Conservation (phyloP, 37 sponge, comb jelly and placozoan species). For the Haliclona indistincta region DNA sequence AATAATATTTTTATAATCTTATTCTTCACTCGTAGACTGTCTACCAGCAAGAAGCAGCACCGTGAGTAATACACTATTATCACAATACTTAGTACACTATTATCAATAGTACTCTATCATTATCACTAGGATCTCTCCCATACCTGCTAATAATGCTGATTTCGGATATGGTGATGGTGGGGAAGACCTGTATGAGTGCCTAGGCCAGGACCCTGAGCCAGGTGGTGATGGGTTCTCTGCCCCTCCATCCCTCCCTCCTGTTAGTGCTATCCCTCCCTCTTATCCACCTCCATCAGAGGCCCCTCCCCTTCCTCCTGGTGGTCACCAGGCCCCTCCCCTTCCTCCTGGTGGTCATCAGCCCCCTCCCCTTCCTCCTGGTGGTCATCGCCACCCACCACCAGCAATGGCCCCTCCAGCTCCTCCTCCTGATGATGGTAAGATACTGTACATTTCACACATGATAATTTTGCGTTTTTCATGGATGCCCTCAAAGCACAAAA, state of each 20-base stretch:
- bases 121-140: background rate
- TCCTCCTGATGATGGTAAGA: constrained; percentile 3
- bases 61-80: too few relatives aligned
- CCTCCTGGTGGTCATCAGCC: background rate
- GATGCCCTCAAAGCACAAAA: too few relatives aligned
- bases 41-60: too few relatives aligned
- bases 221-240: background rate
- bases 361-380: background rate
- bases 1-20: too few relatives aligned
- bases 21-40: too few relatives aligned
- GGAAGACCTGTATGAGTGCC: constrained; percentile 37
- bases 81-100: too few relatives aligned
- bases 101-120: too few relatives aligned
- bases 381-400: constrained; percentile 6
- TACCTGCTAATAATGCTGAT: background rate
- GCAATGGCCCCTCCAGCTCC: constrained; percentile 14
- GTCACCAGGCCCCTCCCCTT: constrained; percentile 1
- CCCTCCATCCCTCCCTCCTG: background rate
- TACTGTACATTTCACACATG: too few relatives aligned
- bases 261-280: background rate
- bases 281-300: background rate
- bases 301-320: background rate
- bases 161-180: background rate
- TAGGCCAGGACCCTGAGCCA: constrained; percentile 12
- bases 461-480: too few relatives aligned